Evolutionary conservation across 2,113 vertebrate genomes (phyloP).

Genomic region (Podarcis cretensis): DNA sequence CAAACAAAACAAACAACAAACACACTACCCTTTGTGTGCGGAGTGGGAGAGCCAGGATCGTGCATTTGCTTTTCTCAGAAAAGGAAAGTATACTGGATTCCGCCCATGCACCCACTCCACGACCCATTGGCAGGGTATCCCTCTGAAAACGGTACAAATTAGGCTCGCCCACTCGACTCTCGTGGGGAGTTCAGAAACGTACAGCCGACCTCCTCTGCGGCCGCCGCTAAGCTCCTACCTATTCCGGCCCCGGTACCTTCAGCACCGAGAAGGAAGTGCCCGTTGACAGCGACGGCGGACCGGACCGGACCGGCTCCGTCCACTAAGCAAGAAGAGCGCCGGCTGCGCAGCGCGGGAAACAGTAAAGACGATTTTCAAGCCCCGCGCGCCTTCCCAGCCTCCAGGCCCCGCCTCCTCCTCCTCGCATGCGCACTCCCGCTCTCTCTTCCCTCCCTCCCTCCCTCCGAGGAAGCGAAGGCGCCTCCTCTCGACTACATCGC

Average conservation of each 20-base stretch:
- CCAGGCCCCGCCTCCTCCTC: neutral
- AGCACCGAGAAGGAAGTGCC: accelerated
- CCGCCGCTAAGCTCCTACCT: neutral
- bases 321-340: accelerated
- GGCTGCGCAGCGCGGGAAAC: neutral
- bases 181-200: no score
- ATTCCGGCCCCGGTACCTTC: accelerated
- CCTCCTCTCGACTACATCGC: accelerated
- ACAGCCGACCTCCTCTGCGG: neutral
- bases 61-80: no score
- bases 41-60: no score
- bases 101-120: neutral
- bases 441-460: neutral
- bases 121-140: neutral
- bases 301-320: neutral
- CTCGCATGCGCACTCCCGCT: no score
- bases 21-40: no score
- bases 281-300: no score
- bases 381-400: slow-evolving; percentile 47
- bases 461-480: accelerated
- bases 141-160: neutral
- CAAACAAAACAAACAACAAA: no score
- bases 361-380: slow-evolving; percentile 30
- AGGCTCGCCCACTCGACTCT: neutral
- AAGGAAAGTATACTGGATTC: neutral